phyloP scores from a whole-genome alignment of 2,888 invertebrate genomes.

The Acheta domesticus region DNA sequence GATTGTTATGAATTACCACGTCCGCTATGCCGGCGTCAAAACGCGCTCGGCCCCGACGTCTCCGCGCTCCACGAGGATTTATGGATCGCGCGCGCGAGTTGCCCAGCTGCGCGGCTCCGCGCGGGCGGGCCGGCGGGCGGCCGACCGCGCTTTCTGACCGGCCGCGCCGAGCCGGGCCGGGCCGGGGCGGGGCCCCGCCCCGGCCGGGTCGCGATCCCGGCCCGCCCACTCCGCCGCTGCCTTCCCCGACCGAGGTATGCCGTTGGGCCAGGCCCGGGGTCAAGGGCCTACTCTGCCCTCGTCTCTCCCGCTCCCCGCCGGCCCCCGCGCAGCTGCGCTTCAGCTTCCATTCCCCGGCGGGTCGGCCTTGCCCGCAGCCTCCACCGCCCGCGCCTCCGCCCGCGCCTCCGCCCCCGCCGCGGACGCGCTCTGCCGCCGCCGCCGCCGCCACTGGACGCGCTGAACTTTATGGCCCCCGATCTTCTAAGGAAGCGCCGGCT shows the following conservation, averaged over 20 bases:
- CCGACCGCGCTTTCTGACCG: neutral
- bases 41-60: neutral
- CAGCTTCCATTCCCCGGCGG: neutral
- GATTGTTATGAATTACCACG: neutral
- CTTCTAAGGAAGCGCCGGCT: neutral
- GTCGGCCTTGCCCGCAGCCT: slow-evolving; percentile 4
- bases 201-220: neutral
- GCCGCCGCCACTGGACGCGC: neutral
- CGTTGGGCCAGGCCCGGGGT: slow-evolving; percentile 7
- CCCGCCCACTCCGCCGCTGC: neutral
- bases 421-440: neutral
- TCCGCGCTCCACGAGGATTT: neutral
- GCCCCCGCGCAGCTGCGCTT: neutral
- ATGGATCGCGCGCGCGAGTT: neutral
- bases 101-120: neutral
- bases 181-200: neutral
- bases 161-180: neutral
- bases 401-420: neutral
- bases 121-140: neutral
- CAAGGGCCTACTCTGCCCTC: neutral
- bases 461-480: neutral
- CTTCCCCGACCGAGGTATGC: neutral
- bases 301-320: neutral
- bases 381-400: neutral
- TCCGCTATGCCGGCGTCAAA: neutral